Evolutionary conservation across 2,797 vertebrate genomes (phyloP), one percentile per base, ranked within the genome.

Genomic region (Acipenser oxyrinchus): DNA sequence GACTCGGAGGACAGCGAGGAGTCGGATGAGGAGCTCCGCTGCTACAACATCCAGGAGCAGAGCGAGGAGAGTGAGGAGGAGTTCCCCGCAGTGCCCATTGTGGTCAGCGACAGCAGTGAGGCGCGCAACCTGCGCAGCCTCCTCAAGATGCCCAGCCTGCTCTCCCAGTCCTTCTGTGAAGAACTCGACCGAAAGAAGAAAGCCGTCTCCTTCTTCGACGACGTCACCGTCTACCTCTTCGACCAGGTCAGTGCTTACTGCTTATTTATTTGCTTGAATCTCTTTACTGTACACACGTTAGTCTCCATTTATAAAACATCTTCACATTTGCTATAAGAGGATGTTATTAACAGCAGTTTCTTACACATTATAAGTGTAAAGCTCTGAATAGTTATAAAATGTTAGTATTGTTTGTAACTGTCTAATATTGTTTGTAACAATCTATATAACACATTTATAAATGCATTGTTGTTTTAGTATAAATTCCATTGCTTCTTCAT

Each of bases 181-280:
- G 89, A 93, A 74, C 83, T 91, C 7, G 90, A 92, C 4, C 80
- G 81, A 75, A 94, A 90, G 86, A 98, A 90, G 83, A 99, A 97
- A 77, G 94, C 91, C 0, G 97, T 99, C 73, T 95, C 95, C 23
- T 99, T 99, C 79, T 99, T 92, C 0, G 95, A 98, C 0, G 93
- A 98, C 0, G 96, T 99, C 74, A 99, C 97, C 0, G 92, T 98
- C 79, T 97, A 96, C 80, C 85, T 99, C 79, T 99, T 99, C 0
- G 95, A 99, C 80, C 94, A 99, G 91, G 97, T 99, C 75, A 72
- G 85, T 7, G 59, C 60, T 18, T 13, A 23, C 7, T n/a, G 37
- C 0, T 6, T 6, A 48, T 23, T 23, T 2, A 8, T 60, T 10
- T 55, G 37, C 8, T 50, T 50, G 12, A 60, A 58, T 58, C 10